Evolutionary conservation across 2,113 vertebrate genomes (phyloP).

Genomic region (Sinocyclocheilus anophthalmus): DNA sequence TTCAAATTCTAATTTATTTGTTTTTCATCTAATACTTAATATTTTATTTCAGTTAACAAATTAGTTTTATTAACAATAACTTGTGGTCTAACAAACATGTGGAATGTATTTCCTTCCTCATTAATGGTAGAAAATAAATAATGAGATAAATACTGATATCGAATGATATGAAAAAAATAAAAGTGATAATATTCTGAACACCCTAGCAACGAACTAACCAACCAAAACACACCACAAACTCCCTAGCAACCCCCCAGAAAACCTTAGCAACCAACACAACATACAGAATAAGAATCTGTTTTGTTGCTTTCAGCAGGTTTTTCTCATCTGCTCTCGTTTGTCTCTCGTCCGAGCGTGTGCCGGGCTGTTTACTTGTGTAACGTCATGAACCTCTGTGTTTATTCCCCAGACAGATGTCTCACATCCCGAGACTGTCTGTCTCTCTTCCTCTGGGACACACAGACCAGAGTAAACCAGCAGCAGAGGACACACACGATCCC

Average conservation of each 20-base stretch:
- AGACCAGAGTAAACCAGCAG: neutral
- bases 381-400: neutral
- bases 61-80: neutral
- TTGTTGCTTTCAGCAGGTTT: neutral
- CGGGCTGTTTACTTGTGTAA: neutral
- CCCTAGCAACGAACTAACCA: too few species aligned
- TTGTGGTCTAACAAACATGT: neutral
- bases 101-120: neutral
- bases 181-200: too few species aligned
- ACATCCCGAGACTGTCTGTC: neutral
- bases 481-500: neutral
- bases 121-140: neutral
- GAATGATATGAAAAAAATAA: neutral
- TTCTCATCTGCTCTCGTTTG: neutral
- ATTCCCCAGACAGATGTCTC: neutral
- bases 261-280: too few species aligned
- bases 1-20: neutral
- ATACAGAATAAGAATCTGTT: neutral
- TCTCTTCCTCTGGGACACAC: neutral
- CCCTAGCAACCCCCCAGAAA: neutral
- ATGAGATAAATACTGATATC: neutral
- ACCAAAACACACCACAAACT: too few species aligned
- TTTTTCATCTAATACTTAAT: neutral
- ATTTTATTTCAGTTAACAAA: neutral
- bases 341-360: too few species aligned